Conservation (phyloP, 2,113 vertebrate species). For the Melospiza georgiana region DNA sequence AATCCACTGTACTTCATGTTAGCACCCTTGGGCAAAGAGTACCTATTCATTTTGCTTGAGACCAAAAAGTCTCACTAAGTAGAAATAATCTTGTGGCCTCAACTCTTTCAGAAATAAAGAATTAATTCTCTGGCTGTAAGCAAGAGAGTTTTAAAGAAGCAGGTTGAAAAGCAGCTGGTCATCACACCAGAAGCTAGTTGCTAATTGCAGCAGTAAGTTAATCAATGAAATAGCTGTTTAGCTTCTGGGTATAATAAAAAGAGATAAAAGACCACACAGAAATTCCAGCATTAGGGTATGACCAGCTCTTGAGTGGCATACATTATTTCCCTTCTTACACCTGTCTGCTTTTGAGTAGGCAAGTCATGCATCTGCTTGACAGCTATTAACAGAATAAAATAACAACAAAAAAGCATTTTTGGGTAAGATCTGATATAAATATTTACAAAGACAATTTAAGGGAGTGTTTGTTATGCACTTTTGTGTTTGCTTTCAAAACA, state of each 20-base stretch:
- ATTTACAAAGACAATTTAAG: constrained; percentile 66
- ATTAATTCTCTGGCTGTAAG: not conserved
- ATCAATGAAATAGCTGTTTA: constrained; percentile 63
- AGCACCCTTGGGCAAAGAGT: not conserved
- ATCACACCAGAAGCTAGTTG: constrained; percentile 39
- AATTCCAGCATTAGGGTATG: constrained; percentile 1
- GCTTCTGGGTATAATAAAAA: constrained; percentile 51
- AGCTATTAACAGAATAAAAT: constrained; percentile 52
- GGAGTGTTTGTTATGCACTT: constrained; percentile 41
- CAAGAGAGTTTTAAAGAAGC: constrained; percentile 33
- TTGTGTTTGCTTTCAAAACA: constrained; percentile 67
- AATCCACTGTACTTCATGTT: not conserved
- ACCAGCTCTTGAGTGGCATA: not conserved
- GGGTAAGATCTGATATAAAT: constrained; percentile 54
- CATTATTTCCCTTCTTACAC: constrained; percentile 29
- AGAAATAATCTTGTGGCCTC: not conserved
- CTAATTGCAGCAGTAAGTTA: constrained; percentile 66
- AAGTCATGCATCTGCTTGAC: constrained; percentile 41
- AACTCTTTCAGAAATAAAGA: not conserved
- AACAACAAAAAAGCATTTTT: constrained; percentile 24
- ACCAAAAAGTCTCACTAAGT: not conserved
- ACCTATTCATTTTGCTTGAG: not conserved
- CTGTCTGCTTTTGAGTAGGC: constrained; percentile 10
- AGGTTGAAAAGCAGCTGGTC: constrained; percentile 53
- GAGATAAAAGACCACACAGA: constrained; percentile 44